Percentiles rank a stretch among this genome's conserved stretches.
phyloP scores from a whole-genome alignment of 2,888 invertebrate genomes.

The Lasioglossum leucozonium region DNA sequence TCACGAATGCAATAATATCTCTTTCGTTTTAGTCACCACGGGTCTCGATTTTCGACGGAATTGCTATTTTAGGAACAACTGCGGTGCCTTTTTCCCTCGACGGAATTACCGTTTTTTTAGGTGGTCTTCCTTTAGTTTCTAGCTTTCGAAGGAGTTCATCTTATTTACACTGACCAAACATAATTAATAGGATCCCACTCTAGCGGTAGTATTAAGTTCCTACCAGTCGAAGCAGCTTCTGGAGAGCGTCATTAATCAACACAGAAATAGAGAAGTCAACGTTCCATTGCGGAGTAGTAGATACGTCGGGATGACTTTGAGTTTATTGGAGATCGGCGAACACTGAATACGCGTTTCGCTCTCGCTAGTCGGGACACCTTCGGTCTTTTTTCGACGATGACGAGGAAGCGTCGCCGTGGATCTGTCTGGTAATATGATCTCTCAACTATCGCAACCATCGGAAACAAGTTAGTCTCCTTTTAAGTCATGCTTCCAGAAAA shows the following conservation, averaged over 20 bases:
- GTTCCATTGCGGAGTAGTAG: neutral
- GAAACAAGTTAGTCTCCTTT: neutral
- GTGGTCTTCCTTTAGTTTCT: neutral
- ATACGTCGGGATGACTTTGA: neutral
- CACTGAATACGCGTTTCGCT: neutral
- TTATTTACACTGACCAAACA: conserved; percentile 2
- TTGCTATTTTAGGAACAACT: neutral
- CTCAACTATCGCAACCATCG: neutral
- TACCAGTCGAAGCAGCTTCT: neutral
- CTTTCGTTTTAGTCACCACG: neutral
- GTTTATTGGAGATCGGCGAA: neutral
- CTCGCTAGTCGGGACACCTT: neutral
- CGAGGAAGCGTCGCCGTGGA: neutral
- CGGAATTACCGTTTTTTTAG: neutral
- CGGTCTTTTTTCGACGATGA: conserved; percentile 4
- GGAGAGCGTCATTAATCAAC: conserved; percentile 10
- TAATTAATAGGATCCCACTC: conserved; percentile 1
- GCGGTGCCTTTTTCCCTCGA: neutral
- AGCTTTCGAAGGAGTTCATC: neutral
- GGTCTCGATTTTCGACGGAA: neutral
- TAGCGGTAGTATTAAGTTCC: neutral
- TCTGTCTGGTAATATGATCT: neutral
- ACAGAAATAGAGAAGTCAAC: conserved; percentile 1
- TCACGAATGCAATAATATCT: neutral
- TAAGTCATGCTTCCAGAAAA: neutral